Evolutionary conservation across 64 coral and sea anemone species (phyloP), one percentile per base, ranked within the genome.

Genomic region (Porites australiensis): DNA sequence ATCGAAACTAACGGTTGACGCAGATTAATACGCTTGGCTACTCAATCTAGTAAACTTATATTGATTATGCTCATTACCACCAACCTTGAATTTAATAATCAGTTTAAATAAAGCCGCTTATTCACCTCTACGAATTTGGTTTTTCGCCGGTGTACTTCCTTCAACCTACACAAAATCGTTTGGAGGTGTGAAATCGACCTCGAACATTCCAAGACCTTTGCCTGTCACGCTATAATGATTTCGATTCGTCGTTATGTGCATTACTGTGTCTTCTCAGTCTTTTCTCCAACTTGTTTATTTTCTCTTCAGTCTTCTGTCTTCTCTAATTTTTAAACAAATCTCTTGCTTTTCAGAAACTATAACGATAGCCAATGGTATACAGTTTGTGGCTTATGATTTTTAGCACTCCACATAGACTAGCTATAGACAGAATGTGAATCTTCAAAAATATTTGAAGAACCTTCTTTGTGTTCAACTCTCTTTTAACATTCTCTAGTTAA

Each of bases 21-120:
- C 19, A 58, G 78, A 45, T 81, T 82, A 49, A 63, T 8, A 68
- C 81, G 81, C 45, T 84, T 84, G 59, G 81, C 3, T 84, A 69
- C 81, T 69, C 81, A 84, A 50, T 19, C 11, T 46, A 4, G 79
- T 82, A 84, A 50, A 64, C 63, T 50, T 50, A n/a, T 69, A 45
- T n/a, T 60, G 61, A 68, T 22, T 46, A 84, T 3, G 48, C 37
- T 66, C 64, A n/a, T 9, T 13, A 51, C 46, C 63, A 84, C 81
- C 62, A 23, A 84, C 62, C 61, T 84, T 50, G n/a, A 84, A 51
- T 68, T 68, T 16, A 10, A 21, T 49, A 83, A 50, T 68, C 19
- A 2, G 45, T 3, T 6, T 51, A 2, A 22, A 37, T 37, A 37
- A 49, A 52, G 45, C 63, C 63, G 64, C 47, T 6, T 68, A 68